Evolutionary conservation across 2,113 vertebrate species (phyloP).

Genomic region (Melanotaenia duboulayi): DNA sequence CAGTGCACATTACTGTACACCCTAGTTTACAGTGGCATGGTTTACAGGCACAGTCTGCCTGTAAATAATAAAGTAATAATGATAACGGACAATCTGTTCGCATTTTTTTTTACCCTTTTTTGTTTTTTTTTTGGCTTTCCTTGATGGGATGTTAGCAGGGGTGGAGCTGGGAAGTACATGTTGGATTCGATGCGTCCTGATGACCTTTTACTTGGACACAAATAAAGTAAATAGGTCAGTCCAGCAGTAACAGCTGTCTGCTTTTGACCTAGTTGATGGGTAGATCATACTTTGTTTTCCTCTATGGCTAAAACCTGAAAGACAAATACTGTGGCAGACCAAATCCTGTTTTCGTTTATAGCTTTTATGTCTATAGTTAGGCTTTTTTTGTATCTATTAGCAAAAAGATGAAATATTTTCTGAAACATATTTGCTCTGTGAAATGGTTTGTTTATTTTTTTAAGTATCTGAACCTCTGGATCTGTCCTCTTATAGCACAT

Average conservation of each 20-base stretch:
- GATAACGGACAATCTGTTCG: no score
- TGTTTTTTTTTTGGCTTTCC: background rate
- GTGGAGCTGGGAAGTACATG: background rate
- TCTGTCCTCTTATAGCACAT: background rate
- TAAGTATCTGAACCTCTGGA: background rate
- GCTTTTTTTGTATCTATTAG: no score
- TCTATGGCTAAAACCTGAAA: background rate
- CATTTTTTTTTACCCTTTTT: background rate
- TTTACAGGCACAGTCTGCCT: background rate
- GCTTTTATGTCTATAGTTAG: no score
- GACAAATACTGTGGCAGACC: no score
- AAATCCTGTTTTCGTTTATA: no score
- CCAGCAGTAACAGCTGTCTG: conserved; percentile 1
- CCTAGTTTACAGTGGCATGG: background rate
- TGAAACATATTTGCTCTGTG: no score
- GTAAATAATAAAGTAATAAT: no score
- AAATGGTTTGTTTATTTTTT: background rate
- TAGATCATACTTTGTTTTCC: background rate
- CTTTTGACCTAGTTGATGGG: conserved; percentile 22
- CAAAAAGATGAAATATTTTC: no score
- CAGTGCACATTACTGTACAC: no score
- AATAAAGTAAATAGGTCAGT: conserved; percentile 31
- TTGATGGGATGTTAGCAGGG: background rate
- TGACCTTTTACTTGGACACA: background rate
- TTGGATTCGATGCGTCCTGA: background rate